Evolutionary conservation across 2,113 vertebrate species (phyloP).

Genomic region (Microtus montanus): DNA sequence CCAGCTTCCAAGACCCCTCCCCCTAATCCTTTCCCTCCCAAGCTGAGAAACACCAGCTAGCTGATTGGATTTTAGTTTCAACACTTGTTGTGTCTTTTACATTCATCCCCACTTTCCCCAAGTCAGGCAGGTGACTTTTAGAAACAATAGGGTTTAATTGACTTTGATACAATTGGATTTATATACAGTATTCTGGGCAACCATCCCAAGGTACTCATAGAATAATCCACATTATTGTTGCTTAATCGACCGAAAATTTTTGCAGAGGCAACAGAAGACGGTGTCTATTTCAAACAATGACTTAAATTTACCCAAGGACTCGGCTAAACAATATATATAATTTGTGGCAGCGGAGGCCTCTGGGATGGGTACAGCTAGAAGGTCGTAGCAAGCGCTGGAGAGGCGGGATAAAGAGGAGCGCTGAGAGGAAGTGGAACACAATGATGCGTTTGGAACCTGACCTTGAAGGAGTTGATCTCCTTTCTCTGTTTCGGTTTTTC

Average conservation of each 20-base stretch:
- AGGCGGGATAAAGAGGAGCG: neutral
- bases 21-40: conserved; percentile 40
- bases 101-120: conserved; percentile 64
- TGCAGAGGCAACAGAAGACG: conserved; percentile 68
- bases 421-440: neutral
- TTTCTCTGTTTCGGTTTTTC: neutral
- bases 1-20: conserved; percentile 62
- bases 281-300: conserved; percentile 71
- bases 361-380: conserved; percentile 9
- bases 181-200: conserved; percentile 73
- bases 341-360: conserved; percentile 36
- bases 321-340: conserved; percentile 44
- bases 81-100: conserved; percentile 75
- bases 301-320: conserved; percentile 74
- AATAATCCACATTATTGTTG: conserved; percentile 81
- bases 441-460: rapidly evolving
- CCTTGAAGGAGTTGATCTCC: neutral
- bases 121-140: conserved; percentile 81
- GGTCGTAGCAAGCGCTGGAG: neutral
- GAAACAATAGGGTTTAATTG: conserved; percentile 82
- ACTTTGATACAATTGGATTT: conserved; percentile 78
- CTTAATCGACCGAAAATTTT: conserved; percentile 82
- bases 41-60: conserved; percentile 74
- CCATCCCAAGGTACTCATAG: conserved; percentile 77
- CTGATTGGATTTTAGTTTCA: conserved; percentile 73